A percentile compares a stretch with the other conserved stretches of the same genome.
These are phyloP conservation scores for Suncus etruscus DNA, from an alignment of 2,113 vertebrate species.

Conservation along the genomic window DNA sequence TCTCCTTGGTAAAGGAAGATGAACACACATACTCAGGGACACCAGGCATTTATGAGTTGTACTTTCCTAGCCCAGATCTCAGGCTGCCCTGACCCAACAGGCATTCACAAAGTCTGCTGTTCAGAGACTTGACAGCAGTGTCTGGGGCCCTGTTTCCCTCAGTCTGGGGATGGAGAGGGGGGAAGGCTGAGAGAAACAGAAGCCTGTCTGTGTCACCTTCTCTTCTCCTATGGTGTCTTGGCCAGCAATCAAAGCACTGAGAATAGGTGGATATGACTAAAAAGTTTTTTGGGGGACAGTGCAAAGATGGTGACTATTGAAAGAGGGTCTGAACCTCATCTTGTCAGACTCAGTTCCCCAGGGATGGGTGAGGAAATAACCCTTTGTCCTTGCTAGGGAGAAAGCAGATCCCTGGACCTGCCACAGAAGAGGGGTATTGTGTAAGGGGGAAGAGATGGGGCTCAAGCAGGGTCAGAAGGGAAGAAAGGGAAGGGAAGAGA, in stretches of 20 bases:
- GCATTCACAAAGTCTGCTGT: too few species aligned
- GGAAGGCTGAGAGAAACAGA: constrained; percentile 56
- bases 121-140: too few species aligned
- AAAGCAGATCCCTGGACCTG: too few species aligned
- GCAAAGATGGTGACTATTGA: constrained; percentile 15
- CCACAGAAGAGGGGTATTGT: too few species aligned
- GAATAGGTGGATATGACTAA: constrained; percentile 40
- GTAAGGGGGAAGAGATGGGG: too few species aligned
- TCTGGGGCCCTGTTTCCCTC: background rate
- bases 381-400: background rate
- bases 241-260: constrained; percentile 51
- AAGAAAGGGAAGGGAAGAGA: too few species aligned
- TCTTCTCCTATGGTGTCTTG: constrained; percentile 56
- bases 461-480: too few species aligned
- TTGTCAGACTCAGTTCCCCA: background rate
- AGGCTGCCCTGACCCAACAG: too few species aligned
- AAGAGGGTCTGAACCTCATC: constrained; percentile 49
- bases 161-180: constrained; percentile 15
- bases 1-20: too few species aligned
- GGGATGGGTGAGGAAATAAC: background rate
- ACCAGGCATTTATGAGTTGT: too few species aligned
- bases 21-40: too few species aligned
- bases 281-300: background rate
- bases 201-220: constrained; percentile 60
- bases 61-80: too few species aligned